phyloP scores from a whole-genome alignment of 2,797 vertebrate genomes.

The Peromyscus attwateri region DNA sequence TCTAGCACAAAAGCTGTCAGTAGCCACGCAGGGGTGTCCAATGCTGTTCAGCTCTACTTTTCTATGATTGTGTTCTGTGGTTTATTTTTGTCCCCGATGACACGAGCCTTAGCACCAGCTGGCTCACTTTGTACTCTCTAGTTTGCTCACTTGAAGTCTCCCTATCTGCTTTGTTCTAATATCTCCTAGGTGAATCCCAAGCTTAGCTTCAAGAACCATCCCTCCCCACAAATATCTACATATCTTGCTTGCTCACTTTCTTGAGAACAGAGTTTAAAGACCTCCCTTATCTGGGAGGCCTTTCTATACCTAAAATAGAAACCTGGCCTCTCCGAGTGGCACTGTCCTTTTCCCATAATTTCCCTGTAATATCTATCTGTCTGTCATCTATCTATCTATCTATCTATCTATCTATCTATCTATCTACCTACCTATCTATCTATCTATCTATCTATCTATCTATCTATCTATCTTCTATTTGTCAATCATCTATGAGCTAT shows the following conservation, averaged over 20 bases:
- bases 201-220: background rate
- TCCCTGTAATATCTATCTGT: background rate
- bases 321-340: background rate
- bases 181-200: background rate
- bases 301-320: conserved; percentile 24
- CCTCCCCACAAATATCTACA: background rate
- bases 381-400: background rate
- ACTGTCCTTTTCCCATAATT: background rate
- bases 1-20: background rate
- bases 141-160: background rate
- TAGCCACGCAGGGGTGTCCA: background rate
- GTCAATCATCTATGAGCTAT: background rate
- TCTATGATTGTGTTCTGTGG: background rate
- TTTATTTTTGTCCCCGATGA: background rate
- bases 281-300: background rate
- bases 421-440: background rate
- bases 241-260: background rate
- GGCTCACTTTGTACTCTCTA: background rate
- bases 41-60: background rate
- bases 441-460: background rate
- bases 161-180: background rate
- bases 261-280: background rate
- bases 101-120: background rate
- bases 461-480: background rate
- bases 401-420: background rate